Percentiles rank a stretch among this genome's conserved stretches.
These are phyloP conservation scores for Crocodylus rhombifer DNA, from an alignment of 2,797 vertebrate species.

Conservation along the genomic window DNA sequence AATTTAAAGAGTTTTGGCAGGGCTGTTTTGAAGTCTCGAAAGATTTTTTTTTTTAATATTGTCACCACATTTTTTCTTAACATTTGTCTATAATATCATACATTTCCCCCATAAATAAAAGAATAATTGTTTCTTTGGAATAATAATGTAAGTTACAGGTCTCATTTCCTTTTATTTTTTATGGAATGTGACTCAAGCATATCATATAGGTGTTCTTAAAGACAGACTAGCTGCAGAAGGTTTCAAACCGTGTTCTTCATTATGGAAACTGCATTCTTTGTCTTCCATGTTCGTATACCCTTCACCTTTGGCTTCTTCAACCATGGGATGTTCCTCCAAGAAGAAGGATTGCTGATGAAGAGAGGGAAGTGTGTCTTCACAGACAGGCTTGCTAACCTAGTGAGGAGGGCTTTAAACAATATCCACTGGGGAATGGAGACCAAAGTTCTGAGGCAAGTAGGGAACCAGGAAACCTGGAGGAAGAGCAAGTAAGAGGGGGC, in stretches of 20 bases:
- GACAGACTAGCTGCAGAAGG: neutral
- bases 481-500: too few species aligned
- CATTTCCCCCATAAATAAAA: neutral
- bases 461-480: too few species aligned
- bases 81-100: neutral
- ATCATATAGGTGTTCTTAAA: slow-evolving; percentile 13
- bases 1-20: neutral
- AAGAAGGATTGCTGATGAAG: neutral
- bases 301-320: neutral
- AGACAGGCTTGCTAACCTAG: too few species aligned
- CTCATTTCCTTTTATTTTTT: neutral
- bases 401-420: too few species aligned
- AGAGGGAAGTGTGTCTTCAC: neutral
- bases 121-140: slow-evolving; percentile 41
- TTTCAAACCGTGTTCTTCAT: slow-evolving; percentile 14
- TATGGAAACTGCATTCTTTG: slow-evolving; percentile 44
- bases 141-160: neutral
- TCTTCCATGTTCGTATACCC: neutral
- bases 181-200: slow-evolving; percentile 2
- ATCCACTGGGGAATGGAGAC: too few species aligned
- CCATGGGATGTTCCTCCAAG: too few species aligned
- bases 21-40: neutral
- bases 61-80: neutral
- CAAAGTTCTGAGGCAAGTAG: too few species aligned
- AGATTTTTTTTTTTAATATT: neutral